These are phyloP conservation scores for Takifugu flavidus DNA, from an alignment of 2,113 vertebrate species.

Conservation along the genomic window DNA sequence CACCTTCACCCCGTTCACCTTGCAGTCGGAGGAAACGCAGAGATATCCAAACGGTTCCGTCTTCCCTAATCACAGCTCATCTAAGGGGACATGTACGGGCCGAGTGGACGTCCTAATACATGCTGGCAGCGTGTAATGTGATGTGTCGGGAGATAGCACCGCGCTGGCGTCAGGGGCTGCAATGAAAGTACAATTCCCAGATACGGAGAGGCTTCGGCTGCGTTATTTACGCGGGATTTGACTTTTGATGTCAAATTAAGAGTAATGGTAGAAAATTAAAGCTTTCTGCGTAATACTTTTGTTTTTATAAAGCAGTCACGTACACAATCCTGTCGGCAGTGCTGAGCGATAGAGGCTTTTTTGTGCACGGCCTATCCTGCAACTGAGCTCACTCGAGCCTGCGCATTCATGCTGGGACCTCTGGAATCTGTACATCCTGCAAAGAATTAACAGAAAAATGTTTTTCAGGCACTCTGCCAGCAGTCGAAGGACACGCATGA, in stretches of 20 bases:
- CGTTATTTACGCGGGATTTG: no score
- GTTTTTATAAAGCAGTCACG: no score
- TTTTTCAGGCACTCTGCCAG: slow-evolving; percentile 19
- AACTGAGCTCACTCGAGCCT: no score
- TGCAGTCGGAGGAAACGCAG: slow-evolving; percentile 8
- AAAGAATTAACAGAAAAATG: slow-evolving; percentile 29
- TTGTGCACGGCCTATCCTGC: no score
- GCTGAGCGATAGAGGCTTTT: no score
- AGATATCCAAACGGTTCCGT: slow-evolving; percentile 6
- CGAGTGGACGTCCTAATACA: slow-evolving; percentile 37
- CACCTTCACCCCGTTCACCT: slow-evolving; percentile 18
- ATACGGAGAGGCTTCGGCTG: slow-evolving; percentile 1
- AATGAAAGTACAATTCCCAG: slow-evolving; percentile 42
- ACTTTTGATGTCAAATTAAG: no score
- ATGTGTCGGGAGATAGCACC: slow-evolving; percentile 49
- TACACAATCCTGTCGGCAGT: no score
- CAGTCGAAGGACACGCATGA: slow-evolving; percentile 23
- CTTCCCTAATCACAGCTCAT: slow-evolving; percentile 46
- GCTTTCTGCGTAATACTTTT: no score
- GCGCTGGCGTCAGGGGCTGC: slow-evolving; percentile 54
- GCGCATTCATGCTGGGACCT: slow-evolving; percentile 2
- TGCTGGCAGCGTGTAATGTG: slow-evolving; percentile 53
- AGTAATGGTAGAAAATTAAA: no score
- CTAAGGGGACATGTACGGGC: slow-evolving; percentile 24
- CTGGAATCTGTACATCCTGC: slow-evolving; percentile 29